Evolutionary conservation across 2,888 invertebrate genomes (phyloP), one percentile per base, ranked within the genome.

Genomic region (Malacosoma neustria): DNA sequence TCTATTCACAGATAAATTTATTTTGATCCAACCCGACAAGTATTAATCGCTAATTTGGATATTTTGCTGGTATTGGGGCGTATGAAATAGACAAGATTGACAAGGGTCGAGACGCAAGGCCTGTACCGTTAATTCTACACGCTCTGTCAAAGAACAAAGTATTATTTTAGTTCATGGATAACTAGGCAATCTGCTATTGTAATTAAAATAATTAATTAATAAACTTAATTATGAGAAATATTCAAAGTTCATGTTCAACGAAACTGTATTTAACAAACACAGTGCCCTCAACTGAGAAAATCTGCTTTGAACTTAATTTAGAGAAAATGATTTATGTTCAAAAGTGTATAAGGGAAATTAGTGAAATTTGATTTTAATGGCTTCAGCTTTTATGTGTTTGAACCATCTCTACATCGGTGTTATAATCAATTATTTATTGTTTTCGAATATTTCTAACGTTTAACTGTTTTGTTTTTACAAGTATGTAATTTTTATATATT

Each of bases 81-180:
- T 22, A 22, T 22, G 22, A 22, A 22, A 22, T 9, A 22, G 22
- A 22, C 22, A 22, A 22, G 57, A 57, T 57, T 57, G 57, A 57
- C 49, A 56, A 51, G 56, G 57, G 57, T 56, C 36, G 33, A n/a
- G 41, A 32, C 32, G 38, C 36, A 40, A 47, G 42, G 40, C 48
- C 40, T 54, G 55, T 53, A 34, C 42, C 45, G 41, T 48, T 52
- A 52, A 56, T 49, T 49, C 49, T 47, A 57, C 57, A 53, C 39
- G 45, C 45, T 44, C 45, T 37, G 34, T 42, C 48, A 44, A 50
- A 56, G 49, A 57, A 57, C 54, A 49, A 57, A 48, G 43, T 46
- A 54, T 22, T 22, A 32, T 13, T 32, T 32, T 9, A n/a, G 32
- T 14, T 14, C 13, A 32, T 13, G 32, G 9, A 13, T 13, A 12